Conservation (phyloP, 1,140 invertebrate species). For the Aphis craccivora region DNA sequence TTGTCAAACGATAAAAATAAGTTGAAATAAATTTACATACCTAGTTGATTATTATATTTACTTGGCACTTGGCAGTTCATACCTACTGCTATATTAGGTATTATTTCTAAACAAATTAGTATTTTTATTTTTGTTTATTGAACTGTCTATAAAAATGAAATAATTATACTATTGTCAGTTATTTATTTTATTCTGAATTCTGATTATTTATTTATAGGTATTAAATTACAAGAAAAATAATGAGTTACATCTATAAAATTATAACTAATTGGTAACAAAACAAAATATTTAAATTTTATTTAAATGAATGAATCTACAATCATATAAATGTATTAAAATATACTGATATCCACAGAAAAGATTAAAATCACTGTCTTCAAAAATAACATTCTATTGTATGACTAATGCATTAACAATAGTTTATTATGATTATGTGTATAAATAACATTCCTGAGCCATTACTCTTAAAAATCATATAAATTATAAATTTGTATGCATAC, state of each 20-base stretch:
- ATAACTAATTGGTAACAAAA: conserved; percentile 41
- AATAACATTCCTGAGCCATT: not conserved
- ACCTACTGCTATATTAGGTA: no score
- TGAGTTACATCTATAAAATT: not conserved
- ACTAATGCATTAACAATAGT: not conserved
- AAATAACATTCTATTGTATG: not conserved
- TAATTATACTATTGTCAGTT: not conserved
- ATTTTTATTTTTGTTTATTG: not conserved
- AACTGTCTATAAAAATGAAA: not conserved
- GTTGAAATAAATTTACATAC: no score
- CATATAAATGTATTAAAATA: not conserved
- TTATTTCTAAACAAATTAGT: not conserved
- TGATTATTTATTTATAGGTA: not conserved
- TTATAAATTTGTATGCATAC: not conserved
- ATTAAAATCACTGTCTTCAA: not conserved
- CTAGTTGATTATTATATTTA: no score
- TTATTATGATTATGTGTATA: not conserved
- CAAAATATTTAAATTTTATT: not conserved
- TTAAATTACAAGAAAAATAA: not conserved
- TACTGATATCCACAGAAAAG: not conserved
- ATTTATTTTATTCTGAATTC: not conserved
- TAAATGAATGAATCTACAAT: not conserved
- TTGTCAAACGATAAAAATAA: no score
- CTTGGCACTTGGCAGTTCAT: no score
- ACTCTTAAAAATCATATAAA: not conserved